Evolutionary conservation across 2,797 vertebrate species (phyloP).

Genomic region (Miichthys miiuy): DNA sequence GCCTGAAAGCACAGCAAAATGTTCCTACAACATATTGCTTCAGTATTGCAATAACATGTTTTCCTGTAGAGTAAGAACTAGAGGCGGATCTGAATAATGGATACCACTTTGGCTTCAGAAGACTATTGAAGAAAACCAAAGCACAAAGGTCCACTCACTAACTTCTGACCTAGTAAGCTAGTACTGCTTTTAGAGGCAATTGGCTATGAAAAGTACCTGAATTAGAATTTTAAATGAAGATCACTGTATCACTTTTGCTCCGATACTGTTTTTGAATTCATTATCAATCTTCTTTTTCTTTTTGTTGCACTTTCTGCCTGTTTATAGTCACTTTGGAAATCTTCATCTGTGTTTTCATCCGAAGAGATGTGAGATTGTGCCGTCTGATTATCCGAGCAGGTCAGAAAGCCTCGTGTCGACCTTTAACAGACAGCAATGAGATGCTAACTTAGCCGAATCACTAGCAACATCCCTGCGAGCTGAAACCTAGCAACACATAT

Average conservation of each 20-base stretch:
- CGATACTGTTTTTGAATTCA: neutral
- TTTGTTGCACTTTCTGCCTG: neutral
- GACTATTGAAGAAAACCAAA: conserved; percentile 1
- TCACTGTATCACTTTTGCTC: conserved; percentile 3
- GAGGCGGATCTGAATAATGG: conserved; percentile 38
- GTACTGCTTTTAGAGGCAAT: neutral
- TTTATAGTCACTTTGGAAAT: neutral
- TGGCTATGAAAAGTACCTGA: conserved; percentile 4
- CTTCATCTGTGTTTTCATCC: neutral
- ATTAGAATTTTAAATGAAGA: conserved; percentile 17
- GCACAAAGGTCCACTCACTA: conserved; percentile 1
- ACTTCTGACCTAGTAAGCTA: neutral
- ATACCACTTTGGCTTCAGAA: conserved; percentile 23
- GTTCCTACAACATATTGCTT: neutral
- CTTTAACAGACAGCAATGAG: neutral
- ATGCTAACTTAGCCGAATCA: neutral
- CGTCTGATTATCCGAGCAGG: conserved; percentile 1
- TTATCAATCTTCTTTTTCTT: neutral
- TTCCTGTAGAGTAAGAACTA: conserved; percentile 19
- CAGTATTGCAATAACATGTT: conserved; percentile 16
- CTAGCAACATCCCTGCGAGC: neutral
- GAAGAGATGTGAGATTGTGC: neutral
- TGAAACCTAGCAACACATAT: conserved; percentile 45
- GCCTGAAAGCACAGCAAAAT: conserved; percentile 26
- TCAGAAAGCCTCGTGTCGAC: neutral